These are phyloP conservation scores for Crossocerus cetratus DNA, from an alignment of 2,888 invertebrate species.

Conservation along the genomic window DNA sequence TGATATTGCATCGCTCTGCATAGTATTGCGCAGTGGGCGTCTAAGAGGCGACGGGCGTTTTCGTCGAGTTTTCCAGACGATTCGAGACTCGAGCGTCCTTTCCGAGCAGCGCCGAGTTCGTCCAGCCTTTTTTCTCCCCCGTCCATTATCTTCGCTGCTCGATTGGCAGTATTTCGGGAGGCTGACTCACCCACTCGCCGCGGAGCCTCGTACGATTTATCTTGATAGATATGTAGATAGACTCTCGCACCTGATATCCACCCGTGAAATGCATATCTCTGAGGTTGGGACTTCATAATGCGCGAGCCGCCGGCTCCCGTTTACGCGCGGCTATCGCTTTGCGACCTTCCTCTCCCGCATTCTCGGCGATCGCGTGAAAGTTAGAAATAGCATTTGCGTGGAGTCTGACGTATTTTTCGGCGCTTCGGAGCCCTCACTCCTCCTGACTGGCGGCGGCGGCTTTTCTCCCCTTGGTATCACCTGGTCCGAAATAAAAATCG, in stretches of 20 bases:
- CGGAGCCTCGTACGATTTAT: too few relatives aligned
- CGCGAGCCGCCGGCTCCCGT: conserved; percentile 14
- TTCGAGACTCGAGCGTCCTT: conserved; percentile 12
- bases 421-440: conserved; percentile 12
- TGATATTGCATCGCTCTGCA: too few relatives aligned
- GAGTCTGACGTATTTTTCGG: conserved; percentile 53
- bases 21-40: background rate
- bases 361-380: conserved; percentile 57
- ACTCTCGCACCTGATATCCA: too few relatives aligned
- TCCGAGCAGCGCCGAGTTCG: too few relatives aligned
- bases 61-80: conserved; percentile 24
- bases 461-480: background rate
- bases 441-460: background rate
- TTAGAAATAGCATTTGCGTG: conserved; percentile 64
- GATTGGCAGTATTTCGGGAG: too few relatives aligned
- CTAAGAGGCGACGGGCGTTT: conserved; percentile 2
- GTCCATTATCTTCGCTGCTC: too few relatives aligned
- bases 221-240: too few relatives aligned
- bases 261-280: too few relatives aligned
- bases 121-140: too few relatives aligned
- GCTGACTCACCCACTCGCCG: too few relatives aligned
- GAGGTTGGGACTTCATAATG: too few relatives aligned
- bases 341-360: conserved; percentile 44
- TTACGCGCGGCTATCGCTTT: conserved; percentile 28
- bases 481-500: background rate